phyloP scores from a whole-genome alignment of 2,888 invertebrate species.

The Pollenia amentaria region DNA sequence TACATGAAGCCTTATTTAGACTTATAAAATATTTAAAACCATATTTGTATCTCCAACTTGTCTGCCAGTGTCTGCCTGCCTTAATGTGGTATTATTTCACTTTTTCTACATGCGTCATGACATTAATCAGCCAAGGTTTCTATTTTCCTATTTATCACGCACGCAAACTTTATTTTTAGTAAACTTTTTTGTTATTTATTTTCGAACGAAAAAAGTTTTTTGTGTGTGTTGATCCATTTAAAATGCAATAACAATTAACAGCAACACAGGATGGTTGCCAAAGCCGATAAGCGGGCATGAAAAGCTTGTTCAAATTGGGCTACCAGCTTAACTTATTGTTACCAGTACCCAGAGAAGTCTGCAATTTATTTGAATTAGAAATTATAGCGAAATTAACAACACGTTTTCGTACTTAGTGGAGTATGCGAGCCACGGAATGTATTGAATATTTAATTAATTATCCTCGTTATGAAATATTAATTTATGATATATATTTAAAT shows the following conservation, averaged over 20 bases:
- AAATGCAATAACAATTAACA: constrained; percentile 44
- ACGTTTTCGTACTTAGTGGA: constrained; percentile 46
- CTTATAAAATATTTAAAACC: too few species aligned
- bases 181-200: neutral
- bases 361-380: constrained; percentile 9
- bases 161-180: constrained; percentile 39
- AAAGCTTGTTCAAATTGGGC: neutral
- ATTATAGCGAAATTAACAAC: constrained; percentile 36
- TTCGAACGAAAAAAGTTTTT: neutral
- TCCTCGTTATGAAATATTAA: constrained; percentile 57
- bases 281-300: neutral
- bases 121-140: too few species aligned
- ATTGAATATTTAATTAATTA: constrained; percentile 71
- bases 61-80: too few species aligned
- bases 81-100: too few species aligned
- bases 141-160: neutral
- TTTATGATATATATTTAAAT: constrained; percentile 27
- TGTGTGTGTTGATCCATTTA: neutral
- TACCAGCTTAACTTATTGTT: neutral
- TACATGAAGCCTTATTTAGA: too few species aligned
- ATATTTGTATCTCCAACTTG: neutral
- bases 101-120: too few species aligned
- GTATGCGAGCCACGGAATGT: constrained; percentile 36
- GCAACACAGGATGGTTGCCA: neutral
- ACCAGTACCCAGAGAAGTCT: too few species aligned